Evolutionary conservation across 2,797 vertebrate species (phyloP).

Genomic region (Malacoraja senta): DNA sequence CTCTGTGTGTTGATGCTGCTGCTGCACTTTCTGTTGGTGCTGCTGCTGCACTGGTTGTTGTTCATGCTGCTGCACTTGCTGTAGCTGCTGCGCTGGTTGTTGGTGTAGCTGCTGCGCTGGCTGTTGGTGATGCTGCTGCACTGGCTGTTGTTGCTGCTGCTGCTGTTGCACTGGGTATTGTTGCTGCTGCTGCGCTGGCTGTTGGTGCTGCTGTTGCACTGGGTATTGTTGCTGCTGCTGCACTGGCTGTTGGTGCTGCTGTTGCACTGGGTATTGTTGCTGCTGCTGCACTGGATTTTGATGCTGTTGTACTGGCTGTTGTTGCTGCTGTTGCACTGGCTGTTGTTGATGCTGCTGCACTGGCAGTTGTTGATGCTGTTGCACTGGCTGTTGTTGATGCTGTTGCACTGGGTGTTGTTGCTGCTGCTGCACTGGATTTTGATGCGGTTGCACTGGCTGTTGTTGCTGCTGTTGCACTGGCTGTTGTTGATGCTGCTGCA

Average conservation of each 20-base stretch:
- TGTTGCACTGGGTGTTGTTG: slow-evolving; percentile 89
- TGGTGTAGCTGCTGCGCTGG: background rate
- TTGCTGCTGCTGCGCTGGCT: background rate
- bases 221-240: background rate
- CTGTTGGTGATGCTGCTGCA: slow-evolving; percentile 48
- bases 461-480: slow-evolving; percentile 46
- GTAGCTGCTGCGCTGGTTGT: background rate
- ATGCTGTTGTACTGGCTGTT: slow-evolving; percentile 44
- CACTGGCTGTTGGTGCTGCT: slow-evolving; percentile 48
- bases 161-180: slow-evolving; percentile 57
- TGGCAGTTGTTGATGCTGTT: slow-evolving; percentile 45
- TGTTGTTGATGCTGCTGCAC: slow-evolving; percentile 33
- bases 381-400: slow-evolving; percentile 47
- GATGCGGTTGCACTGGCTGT: slow-evolving; percentile 43
- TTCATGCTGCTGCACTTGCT: slow-evolving; percentile 50
- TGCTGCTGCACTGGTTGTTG: slow-evolving; percentile 44
- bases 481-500: slow-evolving; percentile 43
- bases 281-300: no score
- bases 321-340: background rate
- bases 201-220: background rate
- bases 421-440: slow-evolving; percentile 70
- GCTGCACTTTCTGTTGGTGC: slow-evolving; percentile 48
- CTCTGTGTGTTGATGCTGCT: slow-evolving; percentile 54
- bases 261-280: slow-evolving; percentile 45
- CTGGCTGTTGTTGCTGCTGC: slow-evolving; percentile 46